These are phyloP conservation scores for Andricus curvator DNA, from an alignment of 2,888 invertebrate genomes.

Conservation along the genomic window DNA sequence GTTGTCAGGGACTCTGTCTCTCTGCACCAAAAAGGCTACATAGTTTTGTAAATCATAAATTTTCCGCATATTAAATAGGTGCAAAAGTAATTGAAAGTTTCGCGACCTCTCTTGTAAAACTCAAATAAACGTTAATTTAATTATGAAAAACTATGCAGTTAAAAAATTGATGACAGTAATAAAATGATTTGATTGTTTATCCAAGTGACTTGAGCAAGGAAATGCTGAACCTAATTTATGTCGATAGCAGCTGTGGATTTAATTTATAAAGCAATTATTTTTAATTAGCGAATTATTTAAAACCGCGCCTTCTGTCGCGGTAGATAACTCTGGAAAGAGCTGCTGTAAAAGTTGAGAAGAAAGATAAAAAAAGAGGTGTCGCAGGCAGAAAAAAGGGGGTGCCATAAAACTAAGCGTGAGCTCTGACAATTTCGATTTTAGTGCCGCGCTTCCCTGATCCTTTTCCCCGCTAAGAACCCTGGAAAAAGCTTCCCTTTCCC, in stretches of 20 bases:
- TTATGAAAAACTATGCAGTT: neutral
- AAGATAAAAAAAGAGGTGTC: conserved; percentile 47
- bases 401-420: conserved; percentile 74
- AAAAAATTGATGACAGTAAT: neutral
- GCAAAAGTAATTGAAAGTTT: neutral
- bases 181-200: neutral
- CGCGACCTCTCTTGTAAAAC: neutral
- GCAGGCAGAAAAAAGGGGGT: conserved; percentile 59
- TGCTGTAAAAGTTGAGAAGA: conserved; percentile 41
- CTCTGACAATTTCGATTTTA: conserved; percentile 76
- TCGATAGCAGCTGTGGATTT: conserved; percentile 34
- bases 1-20: too few species aligned
- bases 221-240: conserved; percentile 30
- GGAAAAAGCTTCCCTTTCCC: conserved; percentile 48
- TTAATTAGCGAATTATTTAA: conserved; percentile 39
- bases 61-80: neutral
- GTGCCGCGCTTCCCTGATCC: conserved; percentile 69
- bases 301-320: conserved; percentile 30
- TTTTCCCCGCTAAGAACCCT: conserved; percentile 63
- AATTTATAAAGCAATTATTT: conserved; percentile 35
- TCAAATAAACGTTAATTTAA: neutral
- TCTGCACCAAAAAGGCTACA: too few species aligned
- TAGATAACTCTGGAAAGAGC: conserved; percentile 35
- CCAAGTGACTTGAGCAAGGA: neutral
- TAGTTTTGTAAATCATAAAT: neutral